Base-by-base conservation (phyloP, 1,140 invertebrate genomes). In the Drepana arcuata region DNA sequence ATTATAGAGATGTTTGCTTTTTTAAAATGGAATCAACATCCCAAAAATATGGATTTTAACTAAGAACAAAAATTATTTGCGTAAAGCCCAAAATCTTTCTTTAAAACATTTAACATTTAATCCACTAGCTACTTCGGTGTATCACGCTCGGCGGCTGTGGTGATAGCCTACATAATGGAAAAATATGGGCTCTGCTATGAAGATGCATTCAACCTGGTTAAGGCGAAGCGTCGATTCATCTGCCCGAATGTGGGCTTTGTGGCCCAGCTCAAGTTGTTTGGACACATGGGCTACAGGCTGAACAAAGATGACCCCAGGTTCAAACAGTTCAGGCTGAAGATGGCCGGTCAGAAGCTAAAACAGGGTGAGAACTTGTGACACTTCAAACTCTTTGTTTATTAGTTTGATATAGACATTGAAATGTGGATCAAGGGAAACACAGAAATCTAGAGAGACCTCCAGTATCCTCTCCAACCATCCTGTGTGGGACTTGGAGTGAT, bases 81-180 rank as follows among this genome's bases (percentile, higher is more conserved):
- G n/a, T n/a, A n/a, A n/a, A n/a, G n/a, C n/a, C n/a, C n/a, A n/a
- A n/a, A n/a, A n/a, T n/a, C n/a, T n/a, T n/a, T n/a, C n/a, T n/a
- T n/a, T n/a, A n/a, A n/a, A n/a, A n/a, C n/a, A n/a, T n/a, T n/a
- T n/a, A n/a, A n/a, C n/a, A n/a, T n/a, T n/a, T n/a, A 21, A 14
- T 26, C 14, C 57, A 62, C 27, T 48, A 90, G 90, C 75, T 93
- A 94, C 58, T 94, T 90, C 63, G 93, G 93, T 11, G 89, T 95
- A n/a, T 95, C 93, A 1, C 83, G 94, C 38, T 95, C 93, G 54
- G 91, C 92, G 1, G 90, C 93, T 0, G 83, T 95, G 2, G 89
- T 95, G 0, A 91, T 95, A 44, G 93, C 91, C 5, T 95, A 91
- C 62, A 72, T 94, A 4, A 95, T 96, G 93, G 90, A 93, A 57